Evolutionary conservation across 2,888 invertebrate species (phyloP), one percentile per base, ranked within the genome.

Genomic region (Aricia artaxerxes): DNA sequence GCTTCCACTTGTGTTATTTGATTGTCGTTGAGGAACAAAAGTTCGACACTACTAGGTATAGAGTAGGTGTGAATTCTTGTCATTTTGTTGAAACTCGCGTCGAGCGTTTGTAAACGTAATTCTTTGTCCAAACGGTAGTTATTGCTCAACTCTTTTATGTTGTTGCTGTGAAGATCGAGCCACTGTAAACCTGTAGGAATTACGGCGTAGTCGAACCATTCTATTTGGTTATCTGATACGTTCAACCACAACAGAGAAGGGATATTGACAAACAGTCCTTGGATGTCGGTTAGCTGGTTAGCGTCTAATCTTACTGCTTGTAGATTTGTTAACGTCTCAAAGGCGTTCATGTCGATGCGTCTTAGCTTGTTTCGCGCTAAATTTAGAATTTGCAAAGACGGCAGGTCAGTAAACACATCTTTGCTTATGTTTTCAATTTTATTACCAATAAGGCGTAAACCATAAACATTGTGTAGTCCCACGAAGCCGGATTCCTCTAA

Each of bases 41-140:
- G 93, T 91, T 98, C 98, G 79, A 98, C 96, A 87, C 97, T 97
- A 90, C 97, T 97, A 64, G 98, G 98, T 83, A 98, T 96, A 64
- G 97, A 96, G 82, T 95, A 95, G 38, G 97, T 95, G 79, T 96
- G 96, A 85, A 98, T 96, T 92, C 96, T 96, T 80, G 96, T 96
- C 87, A 98, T 95, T 90, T 97, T 97, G 94, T 99, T 99, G 90
- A 97, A 98, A 89, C 98, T 98, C n/a, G 97, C 97, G 87, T 98
- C 98, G 83, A 98, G 94, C 76, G 97, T 98, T 91, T 97, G 97
- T 80, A 98, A 94, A 57, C 96, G 95, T 72, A 98, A 92, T 86
- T 97, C 96, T 86, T 96, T 95, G 85, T 97, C 97, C 81, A 97
- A 88, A 60, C 95, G 95, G 85, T 96, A 96, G 83, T 96, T 96